phyloP scores from a whole-genome alignment of 2,888 invertebrate species.

The Eumerus sabulonum region DNA sequence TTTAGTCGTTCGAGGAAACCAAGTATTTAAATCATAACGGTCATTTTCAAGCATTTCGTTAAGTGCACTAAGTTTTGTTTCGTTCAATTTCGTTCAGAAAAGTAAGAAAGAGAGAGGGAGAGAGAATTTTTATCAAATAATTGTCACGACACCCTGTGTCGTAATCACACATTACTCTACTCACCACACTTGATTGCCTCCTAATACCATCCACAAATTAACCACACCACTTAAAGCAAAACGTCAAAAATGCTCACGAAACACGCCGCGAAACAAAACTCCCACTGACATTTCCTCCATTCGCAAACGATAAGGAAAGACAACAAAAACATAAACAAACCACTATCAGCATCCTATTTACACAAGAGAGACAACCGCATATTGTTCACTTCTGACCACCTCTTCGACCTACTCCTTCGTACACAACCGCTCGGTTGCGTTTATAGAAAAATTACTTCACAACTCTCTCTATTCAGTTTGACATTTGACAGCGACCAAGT shows the following conservation, averaged over 20 bases:
- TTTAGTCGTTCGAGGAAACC: too few relatives aligned
- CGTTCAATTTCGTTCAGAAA: too few relatives aligned
- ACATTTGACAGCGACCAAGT: conserved; percentile 56
- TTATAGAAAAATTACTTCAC: conserved; percentile 20
- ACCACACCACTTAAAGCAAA: too few relatives aligned
- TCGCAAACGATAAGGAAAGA: conserved; percentile 34
- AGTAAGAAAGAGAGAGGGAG: too few relatives aligned
- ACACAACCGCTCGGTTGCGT: background rate
- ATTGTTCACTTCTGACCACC: background rate
- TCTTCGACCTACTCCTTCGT: background rate
- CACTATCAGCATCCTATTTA: background rate
- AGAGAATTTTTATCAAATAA: too few relatives aligned
- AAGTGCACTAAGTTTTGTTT: too few relatives aligned
- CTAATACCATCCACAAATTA: conserved; percentile 41
- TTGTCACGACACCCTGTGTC: conserved; percentile 25
- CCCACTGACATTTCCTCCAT: conserved; percentile 35
- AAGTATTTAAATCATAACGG: too few relatives aligned
- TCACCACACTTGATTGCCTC: conserved; percentile 16
- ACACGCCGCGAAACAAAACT: conserved; percentile 23
- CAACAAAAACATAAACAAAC: conserved; percentile 67
- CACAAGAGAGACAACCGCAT: conserved; percentile 31
- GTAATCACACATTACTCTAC: background rate
- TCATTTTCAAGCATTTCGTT: too few relatives aligned
- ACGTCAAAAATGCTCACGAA: conserved; percentile 1
- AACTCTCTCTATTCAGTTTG: conserved; percentile 45